phyloP scores from a whole-genome alignment of 23 tunicate genomes.

The Pegea sp. region DNA sequence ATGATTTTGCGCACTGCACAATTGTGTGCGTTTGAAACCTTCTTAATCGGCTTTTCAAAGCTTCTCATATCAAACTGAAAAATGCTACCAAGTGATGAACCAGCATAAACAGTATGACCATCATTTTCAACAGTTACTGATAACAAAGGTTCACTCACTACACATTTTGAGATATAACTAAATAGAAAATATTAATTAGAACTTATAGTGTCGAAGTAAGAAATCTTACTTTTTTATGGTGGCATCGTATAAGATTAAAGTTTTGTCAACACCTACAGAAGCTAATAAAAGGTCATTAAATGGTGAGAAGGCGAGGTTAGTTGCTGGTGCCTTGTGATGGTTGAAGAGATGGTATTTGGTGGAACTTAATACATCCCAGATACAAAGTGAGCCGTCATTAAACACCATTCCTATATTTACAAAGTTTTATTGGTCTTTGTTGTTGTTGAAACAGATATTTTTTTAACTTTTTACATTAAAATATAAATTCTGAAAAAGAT shows the following conservation, averaged over 20 bases:
- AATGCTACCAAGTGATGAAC: slow-evolving; percentile 53
- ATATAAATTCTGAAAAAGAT: too few species aligned
- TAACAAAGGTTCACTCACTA: slow-evolving; percentile 41
- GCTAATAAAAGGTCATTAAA: slow-evolving; percentile 46
- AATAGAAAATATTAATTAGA: neutral
- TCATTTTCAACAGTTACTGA: slow-evolving; percentile 31
- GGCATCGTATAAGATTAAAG: slow-evolving; percentile 42
- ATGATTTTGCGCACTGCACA: slow-evolving; percentile 37
- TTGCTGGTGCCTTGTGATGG: slow-evolving; percentile 60
- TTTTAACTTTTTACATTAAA: too few species aligned
- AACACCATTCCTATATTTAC: slow-evolving; percentile 37
- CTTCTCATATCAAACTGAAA: slow-evolving; percentile 46
- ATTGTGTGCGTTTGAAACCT: slow-evolving; percentile 23
- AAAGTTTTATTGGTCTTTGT: too few species aligned
- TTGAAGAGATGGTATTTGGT: slow-evolving; percentile 20
- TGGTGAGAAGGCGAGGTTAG: slow-evolving; percentile 59
- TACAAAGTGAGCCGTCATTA: slow-evolving; percentile 56
- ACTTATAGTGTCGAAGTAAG: too few species aligned
- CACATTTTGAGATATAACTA: neutral
- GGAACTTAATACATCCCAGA: slow-evolving; percentile 45
- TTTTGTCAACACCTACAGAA: slow-evolving; percentile 71
- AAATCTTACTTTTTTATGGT: slow-evolving; percentile 31
- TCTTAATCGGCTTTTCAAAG: slow-evolving; percentile 8
- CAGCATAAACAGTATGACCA: slow-evolving; percentile 47
- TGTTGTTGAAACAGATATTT: too few species aligned